Evolutionary conservation across 2,888 invertebrate species (phyloP), one percentile per base, ranked within the genome.

Genomic region (Aspidapion aeneum): DNA sequence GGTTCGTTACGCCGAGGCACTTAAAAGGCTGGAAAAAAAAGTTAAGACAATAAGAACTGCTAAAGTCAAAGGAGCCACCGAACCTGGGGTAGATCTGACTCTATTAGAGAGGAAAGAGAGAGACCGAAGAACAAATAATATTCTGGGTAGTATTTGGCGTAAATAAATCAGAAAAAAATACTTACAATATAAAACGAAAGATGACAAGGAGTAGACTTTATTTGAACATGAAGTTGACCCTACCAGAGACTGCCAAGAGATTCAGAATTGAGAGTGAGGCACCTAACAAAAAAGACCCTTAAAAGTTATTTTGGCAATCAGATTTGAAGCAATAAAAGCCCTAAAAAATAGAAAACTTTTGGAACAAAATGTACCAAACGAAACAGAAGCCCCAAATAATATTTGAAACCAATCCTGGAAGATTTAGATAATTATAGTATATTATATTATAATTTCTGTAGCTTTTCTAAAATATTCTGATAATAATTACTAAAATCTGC

Each of bases 301-400:
- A 52, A 52, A 52, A 52, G 54, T 52, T 18, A 52, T 52, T 52
- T 16, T 52, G 3, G 3, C 54, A 7, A 52, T 3, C 9, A 52
- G 18, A 52, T 17, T 18, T 17, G 58, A 57, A 57, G 21, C 21
- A 2, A 16, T 57, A 19, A 1, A 57, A 21, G 59, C 59, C 18
- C 51, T 51, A 35, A 59, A 59, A n/a, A n/a, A 19, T 19, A 56
- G 57, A 56, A 56, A 56, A 56, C 3, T 18, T 20, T 18, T 56
- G 3, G 57, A 56, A 56, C 18, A 5, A 21, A 21, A 56, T 56
- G 18, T 18, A 18, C 17, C 57, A 18, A 19, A 21, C 57, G 9
- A 56, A 56, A 56, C 57, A 56, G 57, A 56, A 18, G 57, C 57
- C 21, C 57, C 5, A 56, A 56, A 20, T 9, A 56, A 20, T 56